Conservation (phyloP, 1,140 invertebrate genomes). For the Trichonephila inaurata region DNA sequence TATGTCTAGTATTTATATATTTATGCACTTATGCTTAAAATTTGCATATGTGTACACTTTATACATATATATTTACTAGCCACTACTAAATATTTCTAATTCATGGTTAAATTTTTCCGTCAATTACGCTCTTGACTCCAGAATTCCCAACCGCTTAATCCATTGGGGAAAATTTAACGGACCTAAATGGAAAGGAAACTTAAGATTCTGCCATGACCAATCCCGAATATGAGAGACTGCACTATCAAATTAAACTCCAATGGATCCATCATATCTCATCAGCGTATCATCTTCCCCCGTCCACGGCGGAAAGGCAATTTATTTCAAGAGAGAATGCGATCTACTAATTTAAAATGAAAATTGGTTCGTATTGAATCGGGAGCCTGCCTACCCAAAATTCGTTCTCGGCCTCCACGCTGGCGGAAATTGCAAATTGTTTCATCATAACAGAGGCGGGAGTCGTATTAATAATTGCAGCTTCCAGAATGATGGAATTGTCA, state of each 20-base stretch:
- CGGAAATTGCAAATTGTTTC: conserved; percentile 51
- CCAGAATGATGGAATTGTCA: conserved; percentile 14
- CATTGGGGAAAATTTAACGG: conserved; percentile 17
- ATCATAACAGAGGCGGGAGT: conserved; percentile 15
- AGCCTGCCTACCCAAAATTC: not conserved
- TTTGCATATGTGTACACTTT: too few species aligned
- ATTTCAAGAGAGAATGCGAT: conserved; percentile 34
- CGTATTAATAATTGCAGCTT: conserved; percentile 10
- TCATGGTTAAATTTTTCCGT: not conserved
- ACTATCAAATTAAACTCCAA: conserved; percentile 40
- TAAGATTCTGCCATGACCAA: conserved; percentile 9
- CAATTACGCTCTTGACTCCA: not conserved
- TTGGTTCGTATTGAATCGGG: conserved; percentile 31
- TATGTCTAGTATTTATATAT: too few species aligned
- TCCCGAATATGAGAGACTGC: not conserved
- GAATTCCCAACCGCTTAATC: not conserved
- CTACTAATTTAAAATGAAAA: conserved; percentile 64
- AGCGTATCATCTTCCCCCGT: not conserved
- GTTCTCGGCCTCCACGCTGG: not conserved
- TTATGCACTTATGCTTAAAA: too few species aligned
- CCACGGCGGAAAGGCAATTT: conserved; percentile 8
- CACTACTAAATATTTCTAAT: too few species aligned
- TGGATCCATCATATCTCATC: conserved; percentile 45
- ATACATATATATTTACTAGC: too few species aligned
- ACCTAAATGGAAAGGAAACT: conserved; percentile 1